Evolutionary conservation across 1,140 invertebrate species (phyloP), one percentile per base, ranked within the genome.

Genomic region (Solen grandis): DNA sequence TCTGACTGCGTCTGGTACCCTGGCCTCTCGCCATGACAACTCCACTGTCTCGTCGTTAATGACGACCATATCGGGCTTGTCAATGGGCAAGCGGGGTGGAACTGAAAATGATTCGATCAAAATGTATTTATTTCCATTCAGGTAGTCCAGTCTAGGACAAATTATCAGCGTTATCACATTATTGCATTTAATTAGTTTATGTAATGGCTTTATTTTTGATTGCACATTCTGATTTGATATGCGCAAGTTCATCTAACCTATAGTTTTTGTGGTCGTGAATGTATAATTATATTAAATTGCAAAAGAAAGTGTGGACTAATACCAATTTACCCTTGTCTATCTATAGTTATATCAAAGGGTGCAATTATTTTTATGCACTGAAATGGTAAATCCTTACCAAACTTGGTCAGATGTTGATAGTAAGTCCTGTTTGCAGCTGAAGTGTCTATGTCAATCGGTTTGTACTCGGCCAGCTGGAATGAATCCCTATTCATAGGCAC

Each of bases 51-150:
- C 85, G 25, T 81, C 80, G 63, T 59, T 82, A 19, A 87, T 65
- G 13, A 82, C 68, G 35, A 63, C 74, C 55, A 89, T 57, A 22
- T 88, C 86, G 8, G 90, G 90, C 68, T 89, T 90, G 50, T 89
- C 87, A 35, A 89, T 87, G 10, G 87, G 84, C 78, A 90, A 73
- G 35, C 87, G 66, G 16, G 90, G 90, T 55, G 90, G 88, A 70
- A 90, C 89, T 90, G 81, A 31, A 86, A 84, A 27, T 69, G 22
- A n/a, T n/a, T n/a, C 31, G 35, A 29, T 66, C 29, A 55, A n/a
- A 38, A 46, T n/a, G n/a, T n/a, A n/a, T n/a, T n/a, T n/a, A n/a
- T n/a, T n/a, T n/a, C n/a, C n/a, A n/a, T n/a, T n/a, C n/a, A n/a
- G n/a, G n/a, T n/a, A n/a, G n/a, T n/a, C n/a, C n/a, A n/a, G n/a